Conservation (phyloP, 1,140 invertebrate genomes). For the Arion vulgaris region DNA sequence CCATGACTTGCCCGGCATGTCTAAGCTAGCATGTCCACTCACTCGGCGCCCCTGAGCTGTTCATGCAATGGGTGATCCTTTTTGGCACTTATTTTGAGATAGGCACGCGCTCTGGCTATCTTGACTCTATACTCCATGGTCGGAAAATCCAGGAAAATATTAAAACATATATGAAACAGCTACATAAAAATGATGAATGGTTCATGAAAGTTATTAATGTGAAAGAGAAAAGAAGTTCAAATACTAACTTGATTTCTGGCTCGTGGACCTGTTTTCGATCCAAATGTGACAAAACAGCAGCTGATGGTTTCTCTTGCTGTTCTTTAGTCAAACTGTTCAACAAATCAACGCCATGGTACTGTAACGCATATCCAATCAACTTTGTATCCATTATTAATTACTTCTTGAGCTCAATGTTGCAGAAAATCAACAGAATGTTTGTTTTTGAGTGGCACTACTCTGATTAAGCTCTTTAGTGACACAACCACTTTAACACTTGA, state of each 20-base stretch:
- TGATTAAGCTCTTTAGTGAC: neutral
- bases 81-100: too few relatives aligned
- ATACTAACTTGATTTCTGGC: slow-evolving; percentile 13
- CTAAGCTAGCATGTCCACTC: too few relatives aligned
- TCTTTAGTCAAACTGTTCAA: slow-evolving; percentile 28
- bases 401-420: neutral
- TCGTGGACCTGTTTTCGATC: neutral
- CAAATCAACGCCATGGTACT: slow-evolving; percentile 31
- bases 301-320: slow-evolving; percentile 24
- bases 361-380: slow-evolving; percentile 29
- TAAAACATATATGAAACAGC: too few relatives aligned
- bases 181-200: too few relatives aligned
- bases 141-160: too few relatives aligned
- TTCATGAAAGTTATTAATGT: neutral
- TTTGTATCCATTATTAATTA: slow-evolving; percentile 35
- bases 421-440: too few relatives aligned
- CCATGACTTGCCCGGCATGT: too few relatives aligned
- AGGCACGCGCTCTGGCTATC: too few relatives aligned
- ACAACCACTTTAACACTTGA: neutral
- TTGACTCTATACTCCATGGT: too few relatives aligned
- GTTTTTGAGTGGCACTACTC: too few relatives aligned
- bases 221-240: neutral
- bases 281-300: slow-evolving; percentile 1
- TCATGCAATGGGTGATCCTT: too few relatives aligned
- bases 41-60: too few relatives aligned